phyloP scores from a whole-genome alignment of 2,888 invertebrate genomes.

The Operophtera brumata region DNA sequence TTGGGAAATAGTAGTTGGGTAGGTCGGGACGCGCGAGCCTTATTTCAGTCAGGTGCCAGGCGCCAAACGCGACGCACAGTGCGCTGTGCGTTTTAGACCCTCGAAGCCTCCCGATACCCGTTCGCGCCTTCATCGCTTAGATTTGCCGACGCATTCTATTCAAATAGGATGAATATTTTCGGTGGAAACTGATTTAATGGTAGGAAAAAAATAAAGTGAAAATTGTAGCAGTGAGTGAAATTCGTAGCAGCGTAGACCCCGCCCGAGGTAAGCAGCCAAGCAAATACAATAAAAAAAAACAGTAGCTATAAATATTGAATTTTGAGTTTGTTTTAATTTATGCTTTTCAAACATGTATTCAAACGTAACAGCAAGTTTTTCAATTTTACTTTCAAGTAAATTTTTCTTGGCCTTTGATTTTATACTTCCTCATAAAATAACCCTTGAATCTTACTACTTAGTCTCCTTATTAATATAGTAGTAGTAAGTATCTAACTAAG shows the following conservation, averaged over 20 bases:
- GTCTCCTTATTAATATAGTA: no score
- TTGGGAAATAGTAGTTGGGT: conserved; percentile 69
- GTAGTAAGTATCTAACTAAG: no score
- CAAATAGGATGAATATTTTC: conserved; percentile 31
- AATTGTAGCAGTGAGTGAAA: conserved; percentile 63
- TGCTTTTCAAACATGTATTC: background rate
- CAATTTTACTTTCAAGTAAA: no score
- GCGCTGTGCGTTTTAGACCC: conserved; percentile 45
- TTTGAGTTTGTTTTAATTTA: background rate
- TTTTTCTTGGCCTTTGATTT: no score
- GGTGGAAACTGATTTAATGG: conserved; percentile 27
- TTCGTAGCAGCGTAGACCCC: conserved; percentile 44
- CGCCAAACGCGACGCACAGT: conserved; percentile 71
- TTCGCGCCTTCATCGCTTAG: conserved; percentile 36
- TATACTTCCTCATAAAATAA: background rate
- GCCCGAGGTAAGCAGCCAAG: conserved; percentile 51
- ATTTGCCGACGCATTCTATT: conserved; percentile 21
- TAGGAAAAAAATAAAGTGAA: conserved; percentile 27
- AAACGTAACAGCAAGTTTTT: no score
- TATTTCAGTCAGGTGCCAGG: conserved; percentile 75
- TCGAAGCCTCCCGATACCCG: conserved; percentile 52
- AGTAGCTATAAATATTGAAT: background rate
- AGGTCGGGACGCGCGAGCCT: conserved; percentile 77
- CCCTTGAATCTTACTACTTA: no score
- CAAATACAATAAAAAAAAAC: background rate